phyloP scores from a whole-genome alignment of 2,113 vertebrate genomes.

The Psettodes erumei region DNA sequence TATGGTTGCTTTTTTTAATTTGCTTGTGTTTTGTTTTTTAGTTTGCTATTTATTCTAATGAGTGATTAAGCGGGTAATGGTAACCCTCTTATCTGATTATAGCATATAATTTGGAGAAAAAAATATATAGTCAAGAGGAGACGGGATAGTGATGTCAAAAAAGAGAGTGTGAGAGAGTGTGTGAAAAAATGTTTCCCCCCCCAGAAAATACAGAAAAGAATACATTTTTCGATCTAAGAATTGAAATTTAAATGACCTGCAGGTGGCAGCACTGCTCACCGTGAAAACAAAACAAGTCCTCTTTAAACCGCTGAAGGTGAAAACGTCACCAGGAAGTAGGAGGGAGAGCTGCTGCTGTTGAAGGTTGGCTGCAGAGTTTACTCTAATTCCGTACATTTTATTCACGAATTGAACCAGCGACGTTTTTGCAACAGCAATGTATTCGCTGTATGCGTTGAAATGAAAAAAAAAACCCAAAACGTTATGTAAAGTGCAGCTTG shows the following conservation, averaged over 20 bases:
- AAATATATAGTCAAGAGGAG: background rate
- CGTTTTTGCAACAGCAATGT: background rate
- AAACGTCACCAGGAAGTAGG: conserved; percentile 48
- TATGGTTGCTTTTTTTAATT: conserved; percentile 69
- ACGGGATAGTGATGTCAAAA: background rate
- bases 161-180: background rate
- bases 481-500: no score
- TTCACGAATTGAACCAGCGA: background rate
- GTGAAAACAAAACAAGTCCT: rapidly evolving
- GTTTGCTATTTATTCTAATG: conserved; percentile 56
- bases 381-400: no score
- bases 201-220: background rate
- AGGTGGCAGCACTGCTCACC: conserved; percentile 34
- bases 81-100: conserved; percentile 79
- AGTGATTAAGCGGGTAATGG: conserved; percentile 70
- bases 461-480: no score
- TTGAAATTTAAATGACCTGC: background rate
- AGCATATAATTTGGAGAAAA: conserved; percentile 14
- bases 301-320: conserved; percentile 49
- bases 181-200: background rate
- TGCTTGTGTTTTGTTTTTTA: no score
- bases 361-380: conserved; percentile 32
- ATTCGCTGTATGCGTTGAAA: background rate
- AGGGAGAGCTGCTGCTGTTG: background rate
- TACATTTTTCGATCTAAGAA: background rate